Evolutionary conservation across 2,113 vertebrate species (phyloP), one percentile per base, ranked within the genome.

Genomic region (Anseranas semipalmata): DNA sequence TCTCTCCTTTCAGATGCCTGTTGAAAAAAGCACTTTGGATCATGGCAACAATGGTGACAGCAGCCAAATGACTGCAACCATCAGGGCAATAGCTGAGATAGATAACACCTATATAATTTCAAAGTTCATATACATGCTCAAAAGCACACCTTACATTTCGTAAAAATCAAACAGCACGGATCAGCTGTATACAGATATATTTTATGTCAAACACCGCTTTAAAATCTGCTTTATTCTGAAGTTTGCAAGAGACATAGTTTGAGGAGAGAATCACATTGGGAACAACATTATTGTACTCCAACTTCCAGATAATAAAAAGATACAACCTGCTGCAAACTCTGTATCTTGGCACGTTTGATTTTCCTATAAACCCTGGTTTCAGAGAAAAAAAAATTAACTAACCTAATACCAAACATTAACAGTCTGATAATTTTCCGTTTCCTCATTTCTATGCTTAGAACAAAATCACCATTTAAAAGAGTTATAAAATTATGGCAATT

Each of bases 331-430:
- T 60, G 37, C 25, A 68, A 89, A 92, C 63, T 56, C 16, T 4
- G 3, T 85, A 30, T 32, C 85, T 94, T 95, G 83, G 73, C 91
- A 72, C 28, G 68, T 50, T 41, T 95, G 68, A 94, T 96, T 97
- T 97, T 98, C 95, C 80, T 93, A 85, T 89, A 95, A 95, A 89
- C 53, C 20, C 93, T 88, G 27, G 50, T 96, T 97, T 97, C 92
- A 93, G 91, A 93, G 18, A 3, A 33, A 87, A 83, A 96, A 96
- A 87, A 89, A 96, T 76, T 95, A 93, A 93, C 78, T 89, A 94
- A 96, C 16, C 48, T 92, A 37, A 28, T 96, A 89, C 12, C 18
- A 93, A 94, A 95, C 90, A 85, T 62, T 91, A 96, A 8, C 70
- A 97, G 70, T 84, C 67, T 70, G 56, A 87, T 80, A 94, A 85